Percentiles rank a stretch among this genome's conserved stretches.
These are phyloP conservation scores for Siniperca scherzeri DNA, from an alignment of 2,797 vertebrate genomes.

Conservation along the genomic window DNA sequence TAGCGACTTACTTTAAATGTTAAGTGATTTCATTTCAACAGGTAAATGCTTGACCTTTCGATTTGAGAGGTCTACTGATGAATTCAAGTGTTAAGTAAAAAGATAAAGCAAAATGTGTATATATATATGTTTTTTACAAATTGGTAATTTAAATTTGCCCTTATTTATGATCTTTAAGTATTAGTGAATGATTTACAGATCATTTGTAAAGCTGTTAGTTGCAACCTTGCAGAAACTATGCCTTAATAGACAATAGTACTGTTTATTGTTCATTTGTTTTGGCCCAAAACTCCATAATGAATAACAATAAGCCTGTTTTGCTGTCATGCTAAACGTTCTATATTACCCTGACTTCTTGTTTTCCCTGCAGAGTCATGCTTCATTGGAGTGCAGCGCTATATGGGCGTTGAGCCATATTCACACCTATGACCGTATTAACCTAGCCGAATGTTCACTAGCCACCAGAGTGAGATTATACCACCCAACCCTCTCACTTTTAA, in stretches of 20 bases:
- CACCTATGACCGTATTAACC: slow-evolving; percentile 75
- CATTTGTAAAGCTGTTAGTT: not conserved
- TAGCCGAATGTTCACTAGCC: slow-evolving; percentile 61
- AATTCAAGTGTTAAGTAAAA: no score
- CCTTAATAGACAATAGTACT: not conserved
- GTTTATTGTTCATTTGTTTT: slow-evolving; percentile 40
- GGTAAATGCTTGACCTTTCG: not conserved
- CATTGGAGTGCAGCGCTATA: slow-evolving; percentile 44
- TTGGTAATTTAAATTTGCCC: no score
- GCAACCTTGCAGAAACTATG: not conserved
- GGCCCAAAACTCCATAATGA: slow-evolving; percentile 58
- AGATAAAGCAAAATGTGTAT: no score
- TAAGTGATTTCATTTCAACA: not conserved
- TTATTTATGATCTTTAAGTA: not conserved
- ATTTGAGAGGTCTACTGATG: not conserved
- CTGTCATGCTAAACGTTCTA: slow-evolving; percentile 56
- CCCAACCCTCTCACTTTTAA: slow-evolving; percentile 49
- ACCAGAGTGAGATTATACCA: slow-evolving; percentile 71
- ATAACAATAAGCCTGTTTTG: slow-evolving; percentile 61
- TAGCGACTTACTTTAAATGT: not conserved
- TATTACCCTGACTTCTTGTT: slow-evolving; percentile 58
- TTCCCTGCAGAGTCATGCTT: slow-evolving; percentile 68
- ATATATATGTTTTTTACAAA: no score
- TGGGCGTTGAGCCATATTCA: slow-evolving; percentile 50
- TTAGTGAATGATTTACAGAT: not conserved